Evolutionary conservation across 2,888 invertebrate species (phyloP), one percentile per base, ranked within the genome.

Genomic region (Cataglyphis livida): DNA sequence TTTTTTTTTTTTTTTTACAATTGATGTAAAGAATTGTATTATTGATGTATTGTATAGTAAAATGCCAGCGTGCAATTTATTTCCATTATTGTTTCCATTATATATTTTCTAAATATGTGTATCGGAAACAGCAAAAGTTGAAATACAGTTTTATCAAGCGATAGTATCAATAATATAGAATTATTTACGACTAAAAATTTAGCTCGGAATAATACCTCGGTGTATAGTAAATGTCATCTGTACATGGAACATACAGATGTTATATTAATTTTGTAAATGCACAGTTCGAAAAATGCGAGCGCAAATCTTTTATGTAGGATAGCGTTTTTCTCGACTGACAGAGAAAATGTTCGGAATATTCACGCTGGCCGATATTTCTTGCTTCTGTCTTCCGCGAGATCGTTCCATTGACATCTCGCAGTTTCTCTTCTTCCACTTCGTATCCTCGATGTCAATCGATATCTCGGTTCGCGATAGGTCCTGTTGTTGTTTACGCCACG

Each of bases 401-500:
- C 25, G 32, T 74, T 38, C 35, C 38, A 79, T 62, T 54, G 81
- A 41, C 51, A 54, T 28, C 21, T 25, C 12, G 18, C 59, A 25
- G 51, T 12, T 35, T 35, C 62, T 28, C 18, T 21, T 38, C n/a
- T 6, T 35, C 48, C 6, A 35, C 32, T 15, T 57, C 54, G 78
- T 28, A 15, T 57, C 38, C 15, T 10, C 78, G 15, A 10, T 10
- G 41, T 64, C 62, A 70, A 51, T 81, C 78, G 81, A 64, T 76
- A 54, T 9, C 62, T 62, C 62, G 38, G 21, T 62, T 78, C 38
- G 28, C 32, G 51, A 51, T 48, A n/a, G 21, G 25, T 41, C 25
- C 28, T 64, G 78, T 78, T 81, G 81, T 81, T 81, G 81, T 76
- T 81, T 81, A 78, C 78, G 78, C 79, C 51, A 21, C 28, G 79